Evolutionary conservation across 2,113 vertebrate species (phyloP).

Genomic region (Lasiurus borealis): DNA sequence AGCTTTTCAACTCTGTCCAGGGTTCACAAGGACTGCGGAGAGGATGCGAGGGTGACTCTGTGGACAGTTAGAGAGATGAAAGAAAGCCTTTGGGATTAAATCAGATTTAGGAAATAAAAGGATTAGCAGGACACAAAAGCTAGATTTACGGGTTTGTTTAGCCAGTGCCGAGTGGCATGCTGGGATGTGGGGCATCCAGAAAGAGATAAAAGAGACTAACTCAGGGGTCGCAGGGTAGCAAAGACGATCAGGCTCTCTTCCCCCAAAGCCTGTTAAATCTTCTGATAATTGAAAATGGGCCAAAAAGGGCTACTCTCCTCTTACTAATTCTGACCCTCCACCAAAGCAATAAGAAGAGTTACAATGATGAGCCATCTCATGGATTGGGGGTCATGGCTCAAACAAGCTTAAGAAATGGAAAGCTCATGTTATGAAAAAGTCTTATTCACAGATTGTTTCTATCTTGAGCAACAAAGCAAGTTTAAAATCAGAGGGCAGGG

Average conservation of each 20-base stretch:
- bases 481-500: not conserved
- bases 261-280: constrained; percentile 84
- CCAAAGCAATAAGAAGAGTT: constrained; percentile 79
- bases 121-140: constrained; percentile 89
- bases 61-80: constrained; percentile 88
- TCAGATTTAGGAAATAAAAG: constrained; percentile 91
- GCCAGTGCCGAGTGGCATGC: constrained; percentile 85
- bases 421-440: not conserved
- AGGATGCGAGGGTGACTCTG: constrained; percentile 83
- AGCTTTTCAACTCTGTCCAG: constrained; percentile 82
- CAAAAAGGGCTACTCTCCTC: constrained; percentile 69
- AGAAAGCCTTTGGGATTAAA: constrained; percentile 87
- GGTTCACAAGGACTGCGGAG: constrained; percentile 82
- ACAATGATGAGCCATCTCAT: constrained; percentile 72
- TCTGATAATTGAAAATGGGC: constrained; percentile 87
- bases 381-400: constrained; percentile 52
- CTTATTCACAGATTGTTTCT: not conserved
- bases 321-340: constrained; percentile 74
- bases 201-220: constrained; percentile 84
- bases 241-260: constrained; percentile 72
- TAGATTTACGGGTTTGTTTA: constrained; percentile 90
- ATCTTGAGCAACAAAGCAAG: not conserved
- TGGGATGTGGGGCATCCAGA: constrained; percentile 82
- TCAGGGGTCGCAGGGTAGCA: constrained; percentile 69
- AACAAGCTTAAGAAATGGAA: constrained; percentile 35